Evolutionary conservation across 1,140 invertebrate genomes (phyloP), one percentile per base, ranked within the genome.

Genomic region (Drosophila lacteicornis): DNA sequence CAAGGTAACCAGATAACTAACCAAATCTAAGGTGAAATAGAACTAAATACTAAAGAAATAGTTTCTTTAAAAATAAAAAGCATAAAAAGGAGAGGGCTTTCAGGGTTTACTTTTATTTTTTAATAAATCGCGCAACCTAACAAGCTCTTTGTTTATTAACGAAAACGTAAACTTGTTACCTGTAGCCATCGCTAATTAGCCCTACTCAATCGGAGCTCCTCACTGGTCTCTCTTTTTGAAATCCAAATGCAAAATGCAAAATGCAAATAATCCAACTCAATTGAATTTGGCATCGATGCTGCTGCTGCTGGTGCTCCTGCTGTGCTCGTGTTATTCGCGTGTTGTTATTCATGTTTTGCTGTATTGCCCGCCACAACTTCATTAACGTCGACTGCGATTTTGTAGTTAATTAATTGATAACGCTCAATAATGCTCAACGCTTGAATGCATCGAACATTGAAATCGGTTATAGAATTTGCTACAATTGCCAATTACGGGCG

Each of bases 321-420:
- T 9, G 30, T 33, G 30, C 8, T 58, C 33, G 36, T 66, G 42
- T 73, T 61, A 51, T 46, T 63, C 19, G 45, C 25, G 45, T 49
- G 49, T 75, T 57, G 57, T 55, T 84, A 65, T 69, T 53, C 59
- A 69, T 73, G 53, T 51, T 74, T 59, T 22, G 53, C 46, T 30
- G 22, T 57, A 71, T 42, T 71, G 45, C 43, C 77, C 79, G 61
- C 77, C 79, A 59, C 85, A 88, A 90, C 81, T 90, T 91, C 81
- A 85, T 88, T 90, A 88, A 81, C 61, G 58, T 51, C 63, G 59
- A 51, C 70, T 81, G 78, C 70, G 73, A 90, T 82, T 79, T 90
- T 81, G 80, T 88, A 84, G 77, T 81, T 88, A 88, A 88, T 88
- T 84, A 88, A 88, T 88, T 88, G 85, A 88, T 88, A 84, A 76